Conservation (phyloP, 1,140 invertebrate species). For the Dryas iulia region DNA sequence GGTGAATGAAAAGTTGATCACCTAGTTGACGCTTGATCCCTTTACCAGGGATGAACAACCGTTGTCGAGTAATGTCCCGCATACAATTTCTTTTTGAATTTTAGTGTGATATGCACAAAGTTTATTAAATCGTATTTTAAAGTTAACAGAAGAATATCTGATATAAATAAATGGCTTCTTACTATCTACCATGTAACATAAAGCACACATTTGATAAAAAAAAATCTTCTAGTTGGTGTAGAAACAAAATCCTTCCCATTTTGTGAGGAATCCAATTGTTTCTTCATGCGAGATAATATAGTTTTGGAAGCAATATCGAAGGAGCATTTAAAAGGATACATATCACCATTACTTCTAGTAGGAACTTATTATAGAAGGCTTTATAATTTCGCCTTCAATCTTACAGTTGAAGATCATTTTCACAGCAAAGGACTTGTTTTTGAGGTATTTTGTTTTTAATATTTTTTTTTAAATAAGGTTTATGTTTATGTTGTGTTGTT, state of each 20-base stretch:
- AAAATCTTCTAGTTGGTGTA: constrained; percentile 73
- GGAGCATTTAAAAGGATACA: constrained; percentile 55
- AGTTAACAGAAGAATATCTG: too few species aligned
- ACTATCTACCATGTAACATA: too few species aligned
- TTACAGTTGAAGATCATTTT: constrained; percentile 59
- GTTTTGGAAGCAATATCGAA: constrained; percentile 70
- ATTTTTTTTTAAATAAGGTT: not conserved
- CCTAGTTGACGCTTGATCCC: too few species aligned
- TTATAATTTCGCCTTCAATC: constrained; percentile 67
- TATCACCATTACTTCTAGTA: constrained; percentile 55
- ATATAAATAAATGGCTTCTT: too few species aligned
- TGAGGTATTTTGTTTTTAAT: constrained; percentile 52
- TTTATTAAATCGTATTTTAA: too few species aligned
- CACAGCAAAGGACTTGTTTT: constrained; percentile 68
- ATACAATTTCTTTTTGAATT: too few species aligned
- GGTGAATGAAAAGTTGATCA: too few species aligned
- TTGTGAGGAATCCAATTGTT: constrained; percentile 55
- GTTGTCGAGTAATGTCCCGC: too few species aligned
- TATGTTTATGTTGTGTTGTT: too few species aligned
- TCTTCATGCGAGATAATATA: constrained; percentile 61
- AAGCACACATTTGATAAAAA: too few species aligned
- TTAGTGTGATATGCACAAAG: too few species aligned
- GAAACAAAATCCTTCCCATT: constrained; percentile 73
- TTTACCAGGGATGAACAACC: too few species aligned
- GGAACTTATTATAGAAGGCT: constrained; percentile 72